Evolutionary conservation across 23 tunicate genomes (phyloP), one percentile per base, ranked within the genome.

Genomic region (Ciona savignyi): DNA sequence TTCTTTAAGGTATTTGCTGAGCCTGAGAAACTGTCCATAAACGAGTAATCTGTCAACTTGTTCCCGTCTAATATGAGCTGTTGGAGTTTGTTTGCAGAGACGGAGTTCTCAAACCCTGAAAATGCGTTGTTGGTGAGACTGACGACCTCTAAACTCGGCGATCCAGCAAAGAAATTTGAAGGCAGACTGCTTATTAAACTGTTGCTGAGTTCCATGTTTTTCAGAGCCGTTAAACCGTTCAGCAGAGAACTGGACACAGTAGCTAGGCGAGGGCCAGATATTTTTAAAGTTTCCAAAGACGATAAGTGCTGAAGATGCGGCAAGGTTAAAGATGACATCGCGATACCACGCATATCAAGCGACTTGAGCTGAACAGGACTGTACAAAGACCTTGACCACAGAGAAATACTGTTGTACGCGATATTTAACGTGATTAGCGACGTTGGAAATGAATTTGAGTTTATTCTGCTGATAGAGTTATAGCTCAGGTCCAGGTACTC

Each of bases 401-500:
- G 28, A 63, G 28, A 9, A 9, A 63, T 4, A 4, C 24, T 63
- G 24, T 63, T 63, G 28, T 63, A n/a, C 4, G 28, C 28, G 26
- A 63, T 25, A 63, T 63, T 63, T 11, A 63, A 22, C 6, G 15
- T 23, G 4, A 4, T 25, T 9, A 63, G 67, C 4, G 67, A 63
- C 6, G 67, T 6, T 9, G 67, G 67, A 63, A 63, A 63, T 23
- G 67, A 20, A 23, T 22, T n/a, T 4, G 28, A 9, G 4, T 63
- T 4, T 42, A 80, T 32, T 26, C 24, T 3, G 15, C 60, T 29
- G 23, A 81, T 21, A 21, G 27, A 66, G 79, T 81, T 81, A 51
- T 32, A 29, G 72, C 86, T 81, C 4, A 81, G 51, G 32, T 81
- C 86, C 27, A 81, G 74, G 1, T 81, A 35, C 26, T 66, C 30